phyloP scores from a whole-genome alignment of 2,113 vertebrate species.

The Puma concolor region DNA sequence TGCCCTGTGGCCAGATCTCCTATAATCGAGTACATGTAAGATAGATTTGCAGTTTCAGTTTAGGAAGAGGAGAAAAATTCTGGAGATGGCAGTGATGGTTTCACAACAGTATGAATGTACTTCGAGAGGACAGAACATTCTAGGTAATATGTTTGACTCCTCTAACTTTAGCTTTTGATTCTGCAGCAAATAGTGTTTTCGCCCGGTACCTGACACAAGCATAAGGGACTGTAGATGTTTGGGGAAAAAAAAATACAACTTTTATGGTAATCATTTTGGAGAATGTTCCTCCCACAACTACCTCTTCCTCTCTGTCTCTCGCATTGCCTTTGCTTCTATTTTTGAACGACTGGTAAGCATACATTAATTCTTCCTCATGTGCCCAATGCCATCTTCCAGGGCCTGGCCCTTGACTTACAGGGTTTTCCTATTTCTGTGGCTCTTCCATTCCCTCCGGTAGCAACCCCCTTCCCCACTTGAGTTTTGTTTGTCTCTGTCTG shows the following conservation, averaged over 20 bases:
- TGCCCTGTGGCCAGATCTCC: background rate
- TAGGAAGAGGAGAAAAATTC: background rate
- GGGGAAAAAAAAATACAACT: background rate
- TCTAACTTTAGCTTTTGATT: slow-evolving; percentile 19
- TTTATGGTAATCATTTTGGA: background rate
- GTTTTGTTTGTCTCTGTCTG: background rate
- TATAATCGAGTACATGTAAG: background rate
- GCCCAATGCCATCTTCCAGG: background rate
- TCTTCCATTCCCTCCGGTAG: background rate
- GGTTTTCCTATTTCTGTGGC: background rate
- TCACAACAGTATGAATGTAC: background rate
- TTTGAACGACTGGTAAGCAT: background rate
- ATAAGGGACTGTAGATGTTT: background rate
- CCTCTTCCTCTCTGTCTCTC: background rate
- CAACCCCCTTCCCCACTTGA: background rate
- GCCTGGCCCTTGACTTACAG: background rate
- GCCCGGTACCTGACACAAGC: background rate
- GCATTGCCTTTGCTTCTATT: background rate
- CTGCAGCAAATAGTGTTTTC: background rate
- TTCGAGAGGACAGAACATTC: background rate
- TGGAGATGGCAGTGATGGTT: background rate
- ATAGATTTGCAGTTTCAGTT: background rate
- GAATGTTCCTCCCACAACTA: background rate
- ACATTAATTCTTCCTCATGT: background rate
- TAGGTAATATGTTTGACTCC: background rate